Base-by-base conservation (phyloP, 2,797 vertebrate genomes). In the Phaenicophaeus curvirostris region DNA sequence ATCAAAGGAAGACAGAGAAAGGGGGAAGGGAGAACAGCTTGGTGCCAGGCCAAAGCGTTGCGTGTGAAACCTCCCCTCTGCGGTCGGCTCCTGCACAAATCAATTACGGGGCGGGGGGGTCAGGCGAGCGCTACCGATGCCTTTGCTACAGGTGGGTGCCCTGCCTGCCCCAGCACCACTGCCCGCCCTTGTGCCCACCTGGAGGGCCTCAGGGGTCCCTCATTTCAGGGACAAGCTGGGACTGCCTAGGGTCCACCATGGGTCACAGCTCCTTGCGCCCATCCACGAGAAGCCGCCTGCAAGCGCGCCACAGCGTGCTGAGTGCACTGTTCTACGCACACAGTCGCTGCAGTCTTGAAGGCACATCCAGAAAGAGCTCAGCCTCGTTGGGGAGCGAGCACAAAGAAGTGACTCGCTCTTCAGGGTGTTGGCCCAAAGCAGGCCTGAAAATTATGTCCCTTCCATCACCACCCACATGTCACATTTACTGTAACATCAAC, bases 381-480 rank as follows among this genome's bases (percentile, higher is more conserved):
- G 58, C 62, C 91, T 83, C 39, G 85, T 0, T 82, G 85, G 37
- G 66, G 74, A 94, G n/a, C 3, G 0, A 78, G 86, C 27, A 89
- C 61, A 82, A 80, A 84, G 76, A 68, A 89, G 62, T 61, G 79
- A 86, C 31, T 82, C 13, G 48, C 57, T 94, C 44, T 92, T 91
- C 28, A 84, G 93, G 92, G 82, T 95, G 80, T 75, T 93, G 90
- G 89, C 84, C 93, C 73, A 95, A 92, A 95, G 66, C 69, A 77
- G 89, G 84, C 81, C 95, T 91, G 90, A 94, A 85, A 95, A 94
- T 31, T 7, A 72, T 95, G 94, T 86, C 89, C 79, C 87, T 85
- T 89, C 85, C 77, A 88, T 95, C 93, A 93, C 89, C 95, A 94
- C 93, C 92, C 95, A 91, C 84, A 93, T 87, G 93, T 94, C 94